Percentiles rank a stretch among this genome's conserved stretches.
phyloP scores from a whole-genome alignment of 1,140 invertebrate species.

The Hirudo medicinalis region DNA sequence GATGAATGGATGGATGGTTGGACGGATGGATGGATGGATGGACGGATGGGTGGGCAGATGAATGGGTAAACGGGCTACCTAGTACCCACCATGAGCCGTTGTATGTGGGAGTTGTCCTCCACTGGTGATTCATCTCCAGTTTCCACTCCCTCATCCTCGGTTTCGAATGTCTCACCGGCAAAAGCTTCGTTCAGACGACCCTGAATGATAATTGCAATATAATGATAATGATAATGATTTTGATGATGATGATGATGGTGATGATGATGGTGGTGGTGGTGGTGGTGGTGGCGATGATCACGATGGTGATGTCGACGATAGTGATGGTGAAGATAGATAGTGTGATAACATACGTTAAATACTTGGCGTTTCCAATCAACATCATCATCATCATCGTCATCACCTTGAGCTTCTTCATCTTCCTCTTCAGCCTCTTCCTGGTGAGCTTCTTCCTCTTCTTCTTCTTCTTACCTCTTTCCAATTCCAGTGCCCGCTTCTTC shows the following conservation, averaged over 20 bases:
- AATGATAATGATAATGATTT: neutral
- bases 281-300: neutral
- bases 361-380: neutral
- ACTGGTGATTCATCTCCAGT: neutral
- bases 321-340: too few relatives aligned
- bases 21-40: too few relatives aligned
- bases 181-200: slow-evolving; percentile 14
- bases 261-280: neutral
- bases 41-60: too few relatives aligned
- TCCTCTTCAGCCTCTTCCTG: slow-evolving; percentile 19
- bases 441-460: slow-evolving; percentile 19
- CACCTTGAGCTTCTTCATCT: slow-evolving; percentile 21
- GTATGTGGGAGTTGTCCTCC: neutral
- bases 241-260: neutral
- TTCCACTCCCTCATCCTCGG: neutral
- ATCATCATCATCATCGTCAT: neutral
- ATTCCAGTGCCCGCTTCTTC: slow-evolving; percentile 5
- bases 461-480: slow-evolving; percentile 15
- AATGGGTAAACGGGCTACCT: too few relatives aligned
- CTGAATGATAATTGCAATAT: slow-evolving; percentile 1
- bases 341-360: too few relatives aligned
- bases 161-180: neutral
- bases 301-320: neutral
- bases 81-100: neutral
- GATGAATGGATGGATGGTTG: too few relatives aligned